Conservation (phyloP, 2,113 vertebrate genomes). For the Maccullochella peelii region DNA sequence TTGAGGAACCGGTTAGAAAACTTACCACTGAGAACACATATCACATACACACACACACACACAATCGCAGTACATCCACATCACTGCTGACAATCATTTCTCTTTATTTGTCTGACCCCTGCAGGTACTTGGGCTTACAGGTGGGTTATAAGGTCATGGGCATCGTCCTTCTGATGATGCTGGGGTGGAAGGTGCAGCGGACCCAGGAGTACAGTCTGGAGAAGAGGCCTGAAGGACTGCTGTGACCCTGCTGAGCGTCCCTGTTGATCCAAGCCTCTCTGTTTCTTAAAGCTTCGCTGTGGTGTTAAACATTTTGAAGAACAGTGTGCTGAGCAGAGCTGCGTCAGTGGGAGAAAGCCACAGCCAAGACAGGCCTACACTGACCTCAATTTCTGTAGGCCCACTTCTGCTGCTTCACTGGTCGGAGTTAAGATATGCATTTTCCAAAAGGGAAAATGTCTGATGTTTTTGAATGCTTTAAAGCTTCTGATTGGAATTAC, state of each 20-base stretch:
- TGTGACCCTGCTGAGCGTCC: conserved; percentile 60
- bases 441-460: neutral
- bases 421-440: conserved; percentile 8
- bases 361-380: conserved; percentile 2
- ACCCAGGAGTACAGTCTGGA: conserved; percentile 92
- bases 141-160: conserved; percentile 91
- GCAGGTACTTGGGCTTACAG: conserved; percentile 94
- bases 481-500: conserved; percentile 15
- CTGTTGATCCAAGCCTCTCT: neutral
- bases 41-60: neutral
- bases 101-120: conserved; percentile 17
- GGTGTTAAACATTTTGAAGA: conserved; percentile 21
- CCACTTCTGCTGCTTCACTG: conserved; percentile 16
- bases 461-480: conserved; percentile 9
- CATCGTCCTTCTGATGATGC: conserved; percentile 84
- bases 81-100: neutral
- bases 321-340: conserved; percentile 13
- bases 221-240: conserved; percentile 81
- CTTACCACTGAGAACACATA: neutral
- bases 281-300: conserved; percentile 25
- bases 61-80: neutral
- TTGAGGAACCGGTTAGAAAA: conserved; percentile 89
- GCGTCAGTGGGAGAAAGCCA: conserved; percentile 22
- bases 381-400: conserved; percentile 35
- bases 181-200: conserved; percentile 90